These are phyloP conservation scores for Megaceryle alcyon DNA, from an alignment of 2,797 vertebrate genomes.

Conservation along the genomic window DNA sequence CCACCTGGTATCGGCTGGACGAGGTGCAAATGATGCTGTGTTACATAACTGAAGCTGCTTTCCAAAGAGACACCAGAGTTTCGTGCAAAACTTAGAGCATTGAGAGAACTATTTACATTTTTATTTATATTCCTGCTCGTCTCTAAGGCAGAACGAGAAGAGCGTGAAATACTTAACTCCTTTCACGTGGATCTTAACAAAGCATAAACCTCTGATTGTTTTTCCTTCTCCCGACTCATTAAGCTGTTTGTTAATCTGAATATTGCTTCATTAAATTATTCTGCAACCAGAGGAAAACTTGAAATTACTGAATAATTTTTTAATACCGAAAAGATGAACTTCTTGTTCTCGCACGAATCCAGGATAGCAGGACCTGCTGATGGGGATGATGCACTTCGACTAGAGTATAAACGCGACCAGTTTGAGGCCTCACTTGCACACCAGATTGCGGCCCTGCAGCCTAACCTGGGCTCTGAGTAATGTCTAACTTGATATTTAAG, in stretches of 20 bases:
- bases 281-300: background rate
- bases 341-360: background rate
- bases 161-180: background rate
- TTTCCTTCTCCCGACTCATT: background rate
- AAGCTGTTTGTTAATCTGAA: background rate
- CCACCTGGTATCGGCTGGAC: accelerated
- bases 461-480: background rate
- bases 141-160: background rate
- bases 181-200: background rate
- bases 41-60: background rate
- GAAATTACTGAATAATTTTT: background rate
- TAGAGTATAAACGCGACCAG: background rate
- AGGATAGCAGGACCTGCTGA: background rate
- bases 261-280: background rate
- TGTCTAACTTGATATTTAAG: background rate
- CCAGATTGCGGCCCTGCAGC: background rate
- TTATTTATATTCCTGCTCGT: background rate
- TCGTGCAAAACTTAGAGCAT: background rate
- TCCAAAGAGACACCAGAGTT: background rate
- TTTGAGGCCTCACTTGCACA: background rate
- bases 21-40: accelerated
- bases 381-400: background rate
- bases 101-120: background rate
- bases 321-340: background rate
- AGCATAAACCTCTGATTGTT: background rate